Conservation (phyloP, 2,113 vertebrate species). For the Origma solitaria region DNA sequence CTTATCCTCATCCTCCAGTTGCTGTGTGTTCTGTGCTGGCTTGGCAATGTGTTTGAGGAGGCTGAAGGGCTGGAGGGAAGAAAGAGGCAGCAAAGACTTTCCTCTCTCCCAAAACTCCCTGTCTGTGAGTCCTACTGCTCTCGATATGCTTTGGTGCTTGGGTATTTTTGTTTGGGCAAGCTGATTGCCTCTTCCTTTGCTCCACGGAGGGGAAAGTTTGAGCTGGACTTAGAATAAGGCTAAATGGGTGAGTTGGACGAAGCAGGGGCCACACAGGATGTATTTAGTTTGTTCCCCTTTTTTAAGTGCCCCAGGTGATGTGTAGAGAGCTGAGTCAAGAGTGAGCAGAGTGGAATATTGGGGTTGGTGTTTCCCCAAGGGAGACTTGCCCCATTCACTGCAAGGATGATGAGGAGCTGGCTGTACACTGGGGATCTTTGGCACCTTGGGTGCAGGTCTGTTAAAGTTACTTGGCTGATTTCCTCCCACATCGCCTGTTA, state of each 20-base stretch:
- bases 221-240: background rate
- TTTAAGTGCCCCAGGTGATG: background rate
- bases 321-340: background rate
- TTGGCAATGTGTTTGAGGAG: background rate
- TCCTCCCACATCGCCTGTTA: background rate
- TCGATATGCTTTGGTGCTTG: background rate
- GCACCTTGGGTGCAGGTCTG: background rate
- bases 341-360: background rate
- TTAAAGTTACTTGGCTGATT: background rate
- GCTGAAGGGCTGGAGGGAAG: background rate
- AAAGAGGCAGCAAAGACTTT: background rate
- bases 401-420: background rate
- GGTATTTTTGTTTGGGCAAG: background rate
- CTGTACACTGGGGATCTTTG: background rate
- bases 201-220: background rate
- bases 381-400: background rate
- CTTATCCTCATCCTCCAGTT: background rate
- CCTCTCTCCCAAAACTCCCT: background rate
- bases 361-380: too few relatives aligned
- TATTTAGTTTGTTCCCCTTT: background rate
- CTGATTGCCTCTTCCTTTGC: background rate
- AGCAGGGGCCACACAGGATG: background rate
- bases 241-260: background rate
- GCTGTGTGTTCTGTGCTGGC: background rate
- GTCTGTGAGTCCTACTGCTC: fast-evolving